Evolutionary conservation across 2,888 invertebrate species (phyloP).

Genomic region (Ormia ochracea): DNA sequence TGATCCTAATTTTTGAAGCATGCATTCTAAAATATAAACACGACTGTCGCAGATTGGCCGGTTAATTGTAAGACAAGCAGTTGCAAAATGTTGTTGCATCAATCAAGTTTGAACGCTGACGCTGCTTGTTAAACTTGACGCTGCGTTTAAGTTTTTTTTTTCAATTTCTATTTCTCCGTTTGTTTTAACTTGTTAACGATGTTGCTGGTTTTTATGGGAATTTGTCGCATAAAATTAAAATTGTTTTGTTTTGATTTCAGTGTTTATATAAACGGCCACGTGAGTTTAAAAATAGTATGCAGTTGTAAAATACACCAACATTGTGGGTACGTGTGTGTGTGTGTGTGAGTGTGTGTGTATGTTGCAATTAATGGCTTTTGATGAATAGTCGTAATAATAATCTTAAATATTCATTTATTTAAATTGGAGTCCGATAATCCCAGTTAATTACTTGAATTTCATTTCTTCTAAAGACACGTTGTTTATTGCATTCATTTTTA

Average conservation of each 20-base stretch:
- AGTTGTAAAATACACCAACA: neutral
- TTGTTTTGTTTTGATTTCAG: slow-evolving; percentile 27
- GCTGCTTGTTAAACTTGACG: slow-evolving; percentile 60
- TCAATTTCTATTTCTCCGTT: slow-evolving; percentile 23
- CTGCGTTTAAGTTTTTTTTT: slow-evolving; percentile 16
- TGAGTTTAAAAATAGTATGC: neutral
- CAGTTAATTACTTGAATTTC: neutral
- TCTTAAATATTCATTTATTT: slow-evolving; percentile 10
- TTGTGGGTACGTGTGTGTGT: too few relatives aligned
- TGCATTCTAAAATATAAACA: too few relatives aligned
- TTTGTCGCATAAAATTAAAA: neutral
- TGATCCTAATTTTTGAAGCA: too few relatives aligned
- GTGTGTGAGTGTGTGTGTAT: neutral
- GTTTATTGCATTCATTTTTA: neutral
- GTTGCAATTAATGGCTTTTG: neutral
- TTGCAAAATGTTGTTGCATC: slow-evolving; percentile 41
- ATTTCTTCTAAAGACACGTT: neutral
- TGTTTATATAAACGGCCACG: slow-evolving; percentile 15
- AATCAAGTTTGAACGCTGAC: slow-evolving; percentile 44
- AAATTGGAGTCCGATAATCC: neutral
- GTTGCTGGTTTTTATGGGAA: neutral
- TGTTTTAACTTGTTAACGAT: neutral
- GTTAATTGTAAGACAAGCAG: neutral
- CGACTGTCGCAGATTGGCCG: neutral
- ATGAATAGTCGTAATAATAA: neutral